Conservation (phyloP, 2,888 invertebrate genomes). For the Diplolepis rosae region DNA sequence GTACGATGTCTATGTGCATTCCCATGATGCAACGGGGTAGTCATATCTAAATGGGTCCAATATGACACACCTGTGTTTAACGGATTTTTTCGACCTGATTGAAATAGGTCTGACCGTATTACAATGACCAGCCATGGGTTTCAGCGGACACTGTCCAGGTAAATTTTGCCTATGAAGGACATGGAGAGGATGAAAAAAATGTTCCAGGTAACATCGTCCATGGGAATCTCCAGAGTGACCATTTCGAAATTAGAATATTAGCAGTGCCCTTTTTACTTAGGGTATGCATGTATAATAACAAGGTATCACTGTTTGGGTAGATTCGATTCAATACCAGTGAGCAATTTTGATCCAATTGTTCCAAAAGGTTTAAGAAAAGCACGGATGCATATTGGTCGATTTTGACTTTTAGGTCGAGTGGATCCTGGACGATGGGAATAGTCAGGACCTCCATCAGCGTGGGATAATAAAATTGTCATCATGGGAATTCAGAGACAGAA, state of each 20-base stretch:
- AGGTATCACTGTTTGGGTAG: not conserved
- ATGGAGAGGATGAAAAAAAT: slow-evolving; percentile 35
- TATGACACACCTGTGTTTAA: slow-evolving; percentile 52
- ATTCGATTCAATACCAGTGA: slow-evolving; percentile 5
- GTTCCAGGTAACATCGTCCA: slow-evolving; percentile 60
- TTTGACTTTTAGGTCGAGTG: slow-evolving; percentile 23
- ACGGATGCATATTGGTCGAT: not conserved
- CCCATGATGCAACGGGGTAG: slow-evolving; percentile 36
- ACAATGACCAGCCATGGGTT: slow-evolving; percentile 40
- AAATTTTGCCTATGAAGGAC: slow-evolving; percentile 41
- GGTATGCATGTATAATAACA: not conserved
- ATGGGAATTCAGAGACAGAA: not conserved
- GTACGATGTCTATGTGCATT: not conserved
- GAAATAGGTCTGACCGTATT: slow-evolving; percentile 59
- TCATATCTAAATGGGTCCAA: slow-evolving; percentile 36
- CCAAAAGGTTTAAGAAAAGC: not conserved
- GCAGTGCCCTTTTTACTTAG: slow-evolving; percentile 44
- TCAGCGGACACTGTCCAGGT: slow-evolving; percentile 51
- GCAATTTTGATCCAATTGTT: slow-evolving; percentile 30
- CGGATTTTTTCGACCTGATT: slow-evolving; percentile 70
- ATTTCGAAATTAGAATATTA: slow-evolving; percentile 56
- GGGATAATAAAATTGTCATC: slow-evolving; percentile 28
- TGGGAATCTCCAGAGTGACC: slow-evolving; percentile 65
- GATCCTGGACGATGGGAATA: slow-evolving; percentile 13
- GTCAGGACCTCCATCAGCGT: slow-evolving; percentile 14